Conservation (phyloP, 2,888 invertebrate genomes). For the Coleophora deauratella region DNA sequence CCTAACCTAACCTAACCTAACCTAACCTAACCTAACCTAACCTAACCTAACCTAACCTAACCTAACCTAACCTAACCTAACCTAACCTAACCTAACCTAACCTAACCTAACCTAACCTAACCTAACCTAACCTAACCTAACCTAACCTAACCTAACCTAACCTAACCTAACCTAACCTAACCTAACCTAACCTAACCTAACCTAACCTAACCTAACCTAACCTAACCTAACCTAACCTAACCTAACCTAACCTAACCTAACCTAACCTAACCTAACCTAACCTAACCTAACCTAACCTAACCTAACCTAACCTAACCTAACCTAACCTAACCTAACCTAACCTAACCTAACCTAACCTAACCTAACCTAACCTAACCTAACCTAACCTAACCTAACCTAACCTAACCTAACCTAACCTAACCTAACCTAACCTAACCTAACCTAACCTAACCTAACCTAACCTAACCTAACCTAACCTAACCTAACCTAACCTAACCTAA, state of each 20-base stretch:
- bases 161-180: conserved; percentile 24
- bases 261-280: conserved; percentile 16
- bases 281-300: conserved; percentile 19
- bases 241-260: conserved; percentile 19
- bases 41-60: conserved; percentile 18
- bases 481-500: too few relatives aligned
- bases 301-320: conserved; percentile 20
- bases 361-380: too few relatives aligned
- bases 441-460: too few relatives aligned
- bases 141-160: conserved; percentile 19
- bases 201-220: conserved; percentile 15
- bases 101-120: conserved; percentile 18
- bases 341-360: too few relatives aligned
- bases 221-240: conserved; percentile 15
- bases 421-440: too few relatives aligned
- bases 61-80: conserved; percentile 18
- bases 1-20: conserved; percentile 23
- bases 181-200: conserved; percentile 24
- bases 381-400: too few relatives aligned
- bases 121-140: conserved; percentile 14
- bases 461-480: too few relatives aligned
- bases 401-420: too few relatives aligned
- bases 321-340: conserved; percentile 20
- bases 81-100: conserved; percentile 16
- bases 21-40: conserved; percentile 19